Evolutionary conservation across 2,113 vertebrate genomes (phyloP), one percentile per base, ranked within the genome.

Genomic region (Nestor notabilis): DNA sequence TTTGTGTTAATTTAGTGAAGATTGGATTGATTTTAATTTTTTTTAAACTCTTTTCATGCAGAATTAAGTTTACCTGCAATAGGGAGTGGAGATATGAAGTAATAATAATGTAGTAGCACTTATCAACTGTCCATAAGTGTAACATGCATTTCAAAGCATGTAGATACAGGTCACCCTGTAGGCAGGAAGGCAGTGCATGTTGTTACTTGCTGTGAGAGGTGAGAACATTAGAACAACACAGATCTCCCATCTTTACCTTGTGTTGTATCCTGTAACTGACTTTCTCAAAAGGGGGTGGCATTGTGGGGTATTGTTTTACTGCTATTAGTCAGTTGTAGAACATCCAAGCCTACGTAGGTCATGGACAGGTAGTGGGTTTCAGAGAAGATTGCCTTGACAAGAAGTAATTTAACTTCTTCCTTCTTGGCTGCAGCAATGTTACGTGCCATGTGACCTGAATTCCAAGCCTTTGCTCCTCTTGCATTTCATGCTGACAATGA

Each of bases 391-490:
- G 41, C 31, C 31, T n/a, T 76, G 49, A 41, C 41, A 82, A 76
- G 58, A 61, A 92, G n/a, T 82, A 56, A 84, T 35, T 77, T 84
- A 33, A 53, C 50, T 72, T 56, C 23, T 64, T 24, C 28, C 17
- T 39, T 21, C 3, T 94, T 3, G 7, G 9, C 47, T 72, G 14
- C 83, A 99, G 99, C 99, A 99, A 93, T 99, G 98, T 92, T 99
- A 99, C 0, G 98, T 99, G 43, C 98, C 99, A 15, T 99, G 99
- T 89, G 98, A 98, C 8, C 90, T 99, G 39, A 98, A 97, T 71
- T 98, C 98, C 88, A 99, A 99, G 96, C 99, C 99, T 0, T 97
- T 99, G 71, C 92, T 98, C 33, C 91, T 99, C 76, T 96, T 99
- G 80, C 98, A 99, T 92, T 99, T 99, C 95, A 95, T 99, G 76